These are phyloP conservation scores for Doris montereyensis DNA, from an alignment of 2,888 invertebrate genomes.

Conservation along the genomic window DNA sequence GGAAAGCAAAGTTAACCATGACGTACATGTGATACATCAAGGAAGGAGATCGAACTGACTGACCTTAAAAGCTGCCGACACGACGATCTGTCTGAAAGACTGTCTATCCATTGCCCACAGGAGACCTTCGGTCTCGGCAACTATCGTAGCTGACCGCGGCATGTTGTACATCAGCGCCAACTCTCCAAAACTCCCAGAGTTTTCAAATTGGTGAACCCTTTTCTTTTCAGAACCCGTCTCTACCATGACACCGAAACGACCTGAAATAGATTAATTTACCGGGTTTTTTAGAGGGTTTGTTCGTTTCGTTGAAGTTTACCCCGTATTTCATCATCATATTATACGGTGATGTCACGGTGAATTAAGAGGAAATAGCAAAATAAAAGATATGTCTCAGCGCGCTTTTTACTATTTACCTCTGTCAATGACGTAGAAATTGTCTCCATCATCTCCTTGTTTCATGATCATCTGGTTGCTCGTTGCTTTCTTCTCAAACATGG, in stretches of 20 bases:
- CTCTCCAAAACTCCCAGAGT: slow-evolving; percentile 72
- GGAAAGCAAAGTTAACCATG: too few relatives aligned
- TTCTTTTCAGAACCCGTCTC: slow-evolving; percentile 3
- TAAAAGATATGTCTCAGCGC: too few relatives aligned
- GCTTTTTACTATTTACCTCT: slow-evolving; percentile 58
- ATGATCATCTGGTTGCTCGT: slow-evolving; percentile 69
- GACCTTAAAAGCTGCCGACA: slow-evolving; percentile 71
- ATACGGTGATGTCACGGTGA: too few relatives aligned
- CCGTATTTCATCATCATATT: too few relatives aligned
- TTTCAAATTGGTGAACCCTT: slow-evolving; percentile 66
- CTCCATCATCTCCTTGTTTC: slow-evolving; percentile 71
- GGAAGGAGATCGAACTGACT: too few relatives aligned
- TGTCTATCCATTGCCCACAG: slow-evolving; percentile 73
- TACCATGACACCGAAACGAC: slow-evolving; percentile 28
- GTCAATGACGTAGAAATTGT: slow-evolving; percentile 73
- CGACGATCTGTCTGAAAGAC: slow-evolving; percentile 70
- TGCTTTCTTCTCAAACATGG: slow-evolving; percentile 71
- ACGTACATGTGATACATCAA: too few relatives aligned
- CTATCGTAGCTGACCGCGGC: slow-evolving; percentile 71
- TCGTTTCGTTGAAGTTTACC: too few relatives aligned
- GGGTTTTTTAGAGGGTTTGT: too few relatives aligned
- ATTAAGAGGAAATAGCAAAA: too few relatives aligned
- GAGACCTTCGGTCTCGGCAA: slow-evolving; percentile 60
- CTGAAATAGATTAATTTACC: too few relatives aligned
- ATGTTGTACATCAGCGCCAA: slow-evolving; percentile 72